Percentiles rank a stretch among this genome's conserved stretches.
Evolutionary conservation across 37 sponge, comb jelly and placozoan species (phyloP).

Genomic region (Halichondria panicea): DNA sequence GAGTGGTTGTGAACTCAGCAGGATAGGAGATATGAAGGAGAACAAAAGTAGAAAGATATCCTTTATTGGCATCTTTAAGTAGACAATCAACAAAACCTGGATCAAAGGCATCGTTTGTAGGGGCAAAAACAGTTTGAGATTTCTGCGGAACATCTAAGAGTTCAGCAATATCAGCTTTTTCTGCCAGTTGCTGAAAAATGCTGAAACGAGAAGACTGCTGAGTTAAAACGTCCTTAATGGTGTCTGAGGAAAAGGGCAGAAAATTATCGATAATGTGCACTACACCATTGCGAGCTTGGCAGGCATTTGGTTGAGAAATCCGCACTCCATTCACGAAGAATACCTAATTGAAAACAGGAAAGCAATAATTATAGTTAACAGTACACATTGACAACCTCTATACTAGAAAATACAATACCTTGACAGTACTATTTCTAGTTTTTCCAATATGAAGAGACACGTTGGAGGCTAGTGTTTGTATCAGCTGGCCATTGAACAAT

Average conservation of each 20-base stretch:
- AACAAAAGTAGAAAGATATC: not conserved
- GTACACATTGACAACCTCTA: too few relatives aligned
- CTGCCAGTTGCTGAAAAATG: conserved; percentile 4
- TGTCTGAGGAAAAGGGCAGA: conserved; percentile 3
- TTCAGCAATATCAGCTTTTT: not conserved
- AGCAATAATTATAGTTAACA: too few relatives aligned
- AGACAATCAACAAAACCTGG: conserved; percentile 26
- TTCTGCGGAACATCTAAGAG: not conserved
- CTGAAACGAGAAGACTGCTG: conserved; percentile 2
- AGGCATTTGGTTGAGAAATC: conserved; percentile 9
- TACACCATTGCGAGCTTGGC: conserved; percentile 42
- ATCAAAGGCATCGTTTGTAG: conserved; percentile 34
- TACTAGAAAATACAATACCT: too few relatives aligned
- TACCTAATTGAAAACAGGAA: too few relatives aligned
- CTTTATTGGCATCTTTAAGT: not conserved
- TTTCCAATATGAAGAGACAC: too few relatives aligned
- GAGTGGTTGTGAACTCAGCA: conserved; percentile 27
- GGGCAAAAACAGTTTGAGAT: conserved; percentile 45
- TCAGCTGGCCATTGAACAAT: too few relatives aligned
- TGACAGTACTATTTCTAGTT: too few relatives aligned
- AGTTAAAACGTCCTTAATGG: conserved; percentile 12
- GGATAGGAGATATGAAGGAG: conserved; percentile 18
- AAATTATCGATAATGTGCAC: conserved; percentile 38
- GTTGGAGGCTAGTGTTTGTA: too few relatives aligned
- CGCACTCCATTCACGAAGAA: conserved; percentile 26